These are phyloP conservation scores for Drosophila monieri DNA, from an alignment of 2,888 invertebrate species.

Conservation along the genomic window DNA sequence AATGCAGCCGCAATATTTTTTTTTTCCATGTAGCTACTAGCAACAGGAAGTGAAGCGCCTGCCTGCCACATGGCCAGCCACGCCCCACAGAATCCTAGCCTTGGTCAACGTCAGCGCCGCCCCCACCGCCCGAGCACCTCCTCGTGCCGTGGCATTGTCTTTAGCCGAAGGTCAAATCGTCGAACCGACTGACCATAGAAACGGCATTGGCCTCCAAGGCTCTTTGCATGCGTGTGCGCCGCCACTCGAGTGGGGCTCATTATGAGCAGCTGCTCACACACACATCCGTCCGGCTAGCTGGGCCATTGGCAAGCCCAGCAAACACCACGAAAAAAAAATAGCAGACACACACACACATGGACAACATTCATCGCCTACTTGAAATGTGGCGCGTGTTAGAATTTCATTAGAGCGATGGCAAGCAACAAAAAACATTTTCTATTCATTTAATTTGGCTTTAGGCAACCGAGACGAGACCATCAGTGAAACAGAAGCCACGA, in stretches of 20 bases:
- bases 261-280: conserved; percentile 37
- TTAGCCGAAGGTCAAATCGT: conserved; percentile 45
- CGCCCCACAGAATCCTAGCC: conserved; percentile 5
- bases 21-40: not conserved
- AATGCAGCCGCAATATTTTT: too few relatives aligned
- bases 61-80: conserved; percentile 7
- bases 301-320: not conserved
- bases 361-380: conserved; percentile 35
- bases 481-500: conserved; percentile 29
- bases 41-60: conserved; percentile 35
- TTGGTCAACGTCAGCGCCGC: not conserved
- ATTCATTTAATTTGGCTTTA: conserved; percentile 65
- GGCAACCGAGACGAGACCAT: conserved; percentile 36
- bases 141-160: conserved; percentile 54
- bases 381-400: conserved; percentile 56
- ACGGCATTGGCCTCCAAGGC: conserved; percentile 32
- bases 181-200: conserved; percentile 17
- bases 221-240: conserved; percentile 50
- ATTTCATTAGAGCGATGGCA: conserved; percentile 66
- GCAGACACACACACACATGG: not conserved
- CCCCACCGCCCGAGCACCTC: not conserved
- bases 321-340: conserved; percentile 8
- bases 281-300: not conserved
- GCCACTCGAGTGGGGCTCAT: conserved; percentile 54
- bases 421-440: conserved; percentile 55